Evolutionary conservation across 1,140 invertebrate genomes (phyloP).

Genomic region (Drosophila serrata): DNA sequence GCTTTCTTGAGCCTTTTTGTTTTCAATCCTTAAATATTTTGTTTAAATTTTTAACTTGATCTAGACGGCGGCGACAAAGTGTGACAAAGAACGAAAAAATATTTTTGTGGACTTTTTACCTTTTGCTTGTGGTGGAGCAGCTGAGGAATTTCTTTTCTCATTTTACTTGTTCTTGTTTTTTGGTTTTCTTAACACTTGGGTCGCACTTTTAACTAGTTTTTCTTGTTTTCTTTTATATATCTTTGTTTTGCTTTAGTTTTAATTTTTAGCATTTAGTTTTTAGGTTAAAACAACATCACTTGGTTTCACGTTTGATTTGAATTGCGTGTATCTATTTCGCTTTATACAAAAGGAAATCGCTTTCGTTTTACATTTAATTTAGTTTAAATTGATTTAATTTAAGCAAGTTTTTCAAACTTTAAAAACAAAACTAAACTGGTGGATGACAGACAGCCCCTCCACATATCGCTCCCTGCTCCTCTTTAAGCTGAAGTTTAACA

Average conservation of each 20-base stretch:
- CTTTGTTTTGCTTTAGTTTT: constrained; percentile 49
- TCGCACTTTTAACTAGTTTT: constrained; percentile 61
- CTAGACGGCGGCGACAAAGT: constrained; percentile 49
- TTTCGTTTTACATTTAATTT: constrained; percentile 56
- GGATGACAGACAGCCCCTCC: constrained; percentile 44
- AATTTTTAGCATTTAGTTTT: constrained; percentile 69
- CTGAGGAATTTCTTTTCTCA: constrained; percentile 51
- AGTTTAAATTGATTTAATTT: constrained; percentile 65
- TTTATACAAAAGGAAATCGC: constrained; percentile 43
- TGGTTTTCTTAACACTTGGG: constrained; percentile 66
- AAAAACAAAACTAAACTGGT: constrained; percentile 55
- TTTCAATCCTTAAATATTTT: constrained; percentile 4
- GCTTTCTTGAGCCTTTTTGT: constrained; percentile 23
- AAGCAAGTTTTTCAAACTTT: constrained; percentile 78
- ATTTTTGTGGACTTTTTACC: constrained; percentile 55
- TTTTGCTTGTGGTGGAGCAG: constrained; percentile 51
- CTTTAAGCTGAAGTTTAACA: constrained; percentile 70
- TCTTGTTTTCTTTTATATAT: constrained; percentile 19
- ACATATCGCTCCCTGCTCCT: constrained; percentile 32
- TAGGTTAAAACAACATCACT: constrained; percentile 84
- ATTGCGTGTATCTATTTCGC: constrained; percentile 58
- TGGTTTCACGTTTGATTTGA: constrained; percentile 85
- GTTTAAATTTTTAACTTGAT: constrained; percentile 41
- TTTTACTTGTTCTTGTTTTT: constrained; percentile 45
- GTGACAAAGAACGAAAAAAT: constrained; percentile 50